phyloP scores from a whole-genome alignment of 2,888 invertebrate species.

The Drosophila robusta region DNA sequence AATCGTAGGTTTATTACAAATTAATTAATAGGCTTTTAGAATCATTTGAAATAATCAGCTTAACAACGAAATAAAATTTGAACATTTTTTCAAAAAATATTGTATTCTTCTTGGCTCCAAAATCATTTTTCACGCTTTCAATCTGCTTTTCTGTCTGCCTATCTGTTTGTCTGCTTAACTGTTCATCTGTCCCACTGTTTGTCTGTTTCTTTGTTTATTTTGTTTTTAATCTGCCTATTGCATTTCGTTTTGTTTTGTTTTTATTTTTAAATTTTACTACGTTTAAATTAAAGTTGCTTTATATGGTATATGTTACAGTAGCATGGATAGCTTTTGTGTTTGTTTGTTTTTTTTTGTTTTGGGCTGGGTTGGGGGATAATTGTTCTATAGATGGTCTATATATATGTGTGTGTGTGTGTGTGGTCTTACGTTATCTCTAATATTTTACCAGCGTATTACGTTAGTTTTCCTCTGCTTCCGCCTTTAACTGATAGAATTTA shows the following conservation, averaged over 20 bases:
- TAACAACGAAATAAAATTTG: conserved; percentile 72
- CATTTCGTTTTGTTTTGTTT: conserved; percentile 40
- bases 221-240: conserved; percentile 38
- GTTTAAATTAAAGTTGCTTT: conserved; percentile 71
- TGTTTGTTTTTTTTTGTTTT: conserved; percentile 10
- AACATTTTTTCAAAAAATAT: conserved; percentile 60
- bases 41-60: conserved; percentile 52
- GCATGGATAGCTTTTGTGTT: conserved; percentile 32
- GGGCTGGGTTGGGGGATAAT: conserved; percentile 65
- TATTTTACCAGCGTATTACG: conserved; percentile 49
- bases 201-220: conserved; percentile 10
- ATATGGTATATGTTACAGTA: conserved; percentile 71
- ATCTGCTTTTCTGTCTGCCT: background rate
- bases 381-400: conserved; percentile 74
- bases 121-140: conserved; percentile 31
- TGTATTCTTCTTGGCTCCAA: conserved; percentile 77
- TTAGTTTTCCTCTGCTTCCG: conserved; percentile 5
- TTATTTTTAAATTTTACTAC: conserved; percentile 66
- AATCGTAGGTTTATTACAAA: conserved; percentile 56
- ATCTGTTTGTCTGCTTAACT: background rate
- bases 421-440: conserved; percentile 61
- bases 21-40: conserved; percentile 63
- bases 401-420: conserved; percentile 35
- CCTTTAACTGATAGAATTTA: conserved; percentile 25
- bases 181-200: conserved; percentile 21